Conservation (phyloP, 2,797 vertebrate genomes). For the Melanotaenia nigrans region DNA sequence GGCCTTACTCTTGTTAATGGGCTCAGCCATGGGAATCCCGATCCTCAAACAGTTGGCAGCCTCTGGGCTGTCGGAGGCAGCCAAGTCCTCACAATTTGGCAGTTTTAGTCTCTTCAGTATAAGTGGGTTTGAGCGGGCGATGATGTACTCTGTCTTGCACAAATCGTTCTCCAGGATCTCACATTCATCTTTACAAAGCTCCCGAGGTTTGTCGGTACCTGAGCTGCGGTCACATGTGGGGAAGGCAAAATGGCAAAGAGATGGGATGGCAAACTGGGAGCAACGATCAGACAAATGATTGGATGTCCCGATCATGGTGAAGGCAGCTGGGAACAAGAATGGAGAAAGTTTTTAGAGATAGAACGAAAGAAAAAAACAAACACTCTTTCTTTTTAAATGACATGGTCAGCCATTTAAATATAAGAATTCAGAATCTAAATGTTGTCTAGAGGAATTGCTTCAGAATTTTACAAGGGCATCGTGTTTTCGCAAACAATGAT, state of each 20-base stretch:
- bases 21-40: constrained; percentile 95
- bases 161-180: constrained; percentile 98
- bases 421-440: not conserved
- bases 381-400: not conserved
- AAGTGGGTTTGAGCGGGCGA: constrained; percentile 95
- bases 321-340: constrained; percentile 86
- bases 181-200: constrained; percentile 96
- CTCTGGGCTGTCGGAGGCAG: constrained; percentile 89
- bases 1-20: constrained; percentile 95
- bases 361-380: no score
- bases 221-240: constrained; percentile 94
- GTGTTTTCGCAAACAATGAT: not conserved
- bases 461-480: not conserved
- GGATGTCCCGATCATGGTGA: constrained; percentile 99
- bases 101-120: constrained; percentile 96
- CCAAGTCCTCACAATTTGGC: constrained; percentile 97
- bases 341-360: not conserved
- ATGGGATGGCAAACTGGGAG: constrained; percentile 97
- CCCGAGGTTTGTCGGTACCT: constrained; percentile 87
- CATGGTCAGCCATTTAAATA: not conserved
- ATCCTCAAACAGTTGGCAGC: constrained; percentile 94
- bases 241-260: constrained; percentile 97
- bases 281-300: constrained; percentile 97
- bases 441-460: not conserved
- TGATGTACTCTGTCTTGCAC: constrained; percentile 98